Base-by-base conservation (phyloP, 2,113 vertebrate species). In the Oryzias melastigma region DNA sequence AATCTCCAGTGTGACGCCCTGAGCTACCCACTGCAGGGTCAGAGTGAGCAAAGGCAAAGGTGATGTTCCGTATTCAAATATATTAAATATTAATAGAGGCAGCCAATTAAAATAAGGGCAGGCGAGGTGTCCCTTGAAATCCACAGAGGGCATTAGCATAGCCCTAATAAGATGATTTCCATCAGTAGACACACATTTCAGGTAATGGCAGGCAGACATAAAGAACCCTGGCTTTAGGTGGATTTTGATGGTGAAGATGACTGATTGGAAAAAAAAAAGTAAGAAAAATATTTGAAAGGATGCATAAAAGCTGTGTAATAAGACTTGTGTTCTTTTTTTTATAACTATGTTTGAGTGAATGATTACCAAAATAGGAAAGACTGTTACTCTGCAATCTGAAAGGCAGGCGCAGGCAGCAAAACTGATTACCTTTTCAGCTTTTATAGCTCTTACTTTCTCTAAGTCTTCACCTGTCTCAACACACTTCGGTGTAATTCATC, bases 31-130 rank as follows among this genome's bases (percentile, higher is more conserved):
- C 62, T 25, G 48, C 0, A 15, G 68, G 78, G 77, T 82, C 75
- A 72, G 53, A 73, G 64, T 51, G 41, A 56, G 63, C 12, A 47
- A 64, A 74, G 73, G 27, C 42, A 81, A 77, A 86, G 80, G 87
- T 85, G 78, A 77, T 57, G 65, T 48, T 65, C 62, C 55, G 68
- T 76, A 71, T 83, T 87, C 77, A 77, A 85, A 80, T 22, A 42
- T 71, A 84, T 87, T 14, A 81, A 86, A 87, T 85, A 87, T 89
- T 84, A 73, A 89, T 82, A 74, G 55, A 60, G 52, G 62, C 66
- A 73, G 71, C 79, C 85, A 87, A 88, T 89, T 88, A 88, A 88
- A 85, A 74, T 47, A 42, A 58, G 64, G 62, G 59, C 75, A 70
- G 73, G 46, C 5, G 5, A 58, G 66, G 80, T 84, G 80, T 83